Base-by-base conservation (phyloP, 2,113 vertebrate genomes). In the Melanocharis versteri region DNA sequence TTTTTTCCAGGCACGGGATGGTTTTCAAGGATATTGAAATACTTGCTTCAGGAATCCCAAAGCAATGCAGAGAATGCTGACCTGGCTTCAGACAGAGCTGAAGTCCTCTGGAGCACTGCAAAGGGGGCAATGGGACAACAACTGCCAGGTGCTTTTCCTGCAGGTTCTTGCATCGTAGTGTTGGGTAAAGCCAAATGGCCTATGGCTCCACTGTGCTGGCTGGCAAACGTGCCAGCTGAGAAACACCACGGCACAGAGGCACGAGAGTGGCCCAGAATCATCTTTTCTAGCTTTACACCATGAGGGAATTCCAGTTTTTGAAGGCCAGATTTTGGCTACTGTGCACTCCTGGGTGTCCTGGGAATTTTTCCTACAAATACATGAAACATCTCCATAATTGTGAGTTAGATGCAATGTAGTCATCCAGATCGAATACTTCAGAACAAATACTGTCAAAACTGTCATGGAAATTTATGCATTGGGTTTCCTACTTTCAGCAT, bases 51-150 rank as follows among this genome's bases (percentile, higher is more conserved):
- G 60, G 66, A 90, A 92, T 78, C 81, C 48, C 72, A 83, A 70
- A 96, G 68, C 37, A 77, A 87, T 58, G 71, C 58, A 77, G 75
- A 77, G 71, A 96, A 92, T 48, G 87, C 85, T 83, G 82, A 48
- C n/a, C 65, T 50, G 62, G 35, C 82, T 85, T 85, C 91, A 86
- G 50, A 69, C 22, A 76, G 37, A 77, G 66, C 23, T 12, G 18
- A 56, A 83, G 18, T 14, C n/a, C 68, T 61, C 26, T 15, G 47
- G 40, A 61, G 54, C 2, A 4, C 80, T 64, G 72, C 51, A 37
- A 64, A 66, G 40, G 6, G 64, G 35, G 18, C n/a, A 88, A 4
- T 1, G 24, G 44, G 48, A n/a, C 58, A 90, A 37, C 31, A 61
- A 14, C 37, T 77, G 42, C 33, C 81, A 72, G n/a, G 15, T 13